These are phyloP conservation scores for Darevskia mixta DNA, from an alignment of 2,797 vertebrate genomes.

Conservation along the genomic window DNA sequence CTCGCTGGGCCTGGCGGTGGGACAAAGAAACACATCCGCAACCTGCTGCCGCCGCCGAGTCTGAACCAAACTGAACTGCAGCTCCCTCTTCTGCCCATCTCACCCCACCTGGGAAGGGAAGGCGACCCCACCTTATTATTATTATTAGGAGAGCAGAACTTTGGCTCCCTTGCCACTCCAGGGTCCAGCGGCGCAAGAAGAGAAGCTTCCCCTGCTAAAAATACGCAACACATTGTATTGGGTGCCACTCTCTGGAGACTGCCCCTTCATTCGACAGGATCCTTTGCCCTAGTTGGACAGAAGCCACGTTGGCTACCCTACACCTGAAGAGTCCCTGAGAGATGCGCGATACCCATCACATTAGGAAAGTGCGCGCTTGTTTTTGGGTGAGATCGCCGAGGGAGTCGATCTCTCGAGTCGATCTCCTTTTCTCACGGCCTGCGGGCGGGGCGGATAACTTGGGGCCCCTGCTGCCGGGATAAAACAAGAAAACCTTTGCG, in stretches of 20 bases:
- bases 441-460: neutral
- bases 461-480: neutral
- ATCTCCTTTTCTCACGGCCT: neutral
- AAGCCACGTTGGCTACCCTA: too few relatives aligned
- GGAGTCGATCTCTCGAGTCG: too few relatives aligned
- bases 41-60: neutral
- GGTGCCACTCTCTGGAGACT: neutral
- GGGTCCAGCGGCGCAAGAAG: neutral
- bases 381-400: neutral
- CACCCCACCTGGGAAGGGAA: neutral
- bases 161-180: neutral
- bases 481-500: neutral
- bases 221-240: neutral
- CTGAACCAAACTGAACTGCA: neutral
- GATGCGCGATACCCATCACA: neutral
- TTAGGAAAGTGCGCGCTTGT: neutral
- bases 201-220: neutral
- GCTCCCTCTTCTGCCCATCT: neutral
- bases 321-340: neutral
- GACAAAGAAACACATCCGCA: neutral
- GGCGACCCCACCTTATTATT: too few relatives aligned
- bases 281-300: neutral
- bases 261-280: neutral
- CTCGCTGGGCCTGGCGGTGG: neutral
- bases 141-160: neutral